Evolutionary conservation across 1,140 invertebrate species (phyloP).

Genomic region (Coenobita brevimanus): DNA sequence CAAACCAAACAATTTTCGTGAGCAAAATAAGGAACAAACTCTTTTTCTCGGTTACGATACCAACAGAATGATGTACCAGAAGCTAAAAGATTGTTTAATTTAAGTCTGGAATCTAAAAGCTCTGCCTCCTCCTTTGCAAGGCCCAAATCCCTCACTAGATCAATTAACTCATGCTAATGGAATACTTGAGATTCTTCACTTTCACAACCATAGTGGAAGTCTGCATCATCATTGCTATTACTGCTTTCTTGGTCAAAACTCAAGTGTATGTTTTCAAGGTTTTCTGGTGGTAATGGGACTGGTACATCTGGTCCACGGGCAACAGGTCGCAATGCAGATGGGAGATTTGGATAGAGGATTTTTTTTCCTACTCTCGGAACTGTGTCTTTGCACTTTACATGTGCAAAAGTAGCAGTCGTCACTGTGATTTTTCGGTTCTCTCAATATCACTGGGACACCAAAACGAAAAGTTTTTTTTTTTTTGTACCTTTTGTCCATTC

Average conservation of each 20-base stretch:
- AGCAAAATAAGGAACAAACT: no score
- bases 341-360: no score
- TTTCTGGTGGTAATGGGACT: no score
- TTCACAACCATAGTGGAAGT: neutral
- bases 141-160: slow-evolving; percentile 16
- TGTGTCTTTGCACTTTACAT: no score
- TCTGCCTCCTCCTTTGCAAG: slow-evolving; percentile 5
- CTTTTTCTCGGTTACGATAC: no score
- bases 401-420: no score
- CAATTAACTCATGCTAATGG: no score
- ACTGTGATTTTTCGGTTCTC: slow-evolving; percentile 57
- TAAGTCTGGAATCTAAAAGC: slow-evolving; percentile 15
- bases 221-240: no score
- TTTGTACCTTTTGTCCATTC: slow-evolving; percentile 67
- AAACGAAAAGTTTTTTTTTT: slow-evolving; percentile 61
- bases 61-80: no score
- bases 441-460: slow-evolving; percentile 69
- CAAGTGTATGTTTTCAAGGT: no score
- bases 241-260: no score
- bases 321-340: slow-evolving; percentile 7
- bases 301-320: slow-evolving; percentile 12
- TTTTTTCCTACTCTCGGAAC: no score
- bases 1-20: slow-evolving; percentile 17
- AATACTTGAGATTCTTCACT: neutral
- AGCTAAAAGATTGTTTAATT: slow-evolving; percentile 13